These are phyloP conservation scores for Drosophila barbarae DNA, from an alignment of 2,888 invertebrate genomes.

Conservation along the genomic window DNA sequence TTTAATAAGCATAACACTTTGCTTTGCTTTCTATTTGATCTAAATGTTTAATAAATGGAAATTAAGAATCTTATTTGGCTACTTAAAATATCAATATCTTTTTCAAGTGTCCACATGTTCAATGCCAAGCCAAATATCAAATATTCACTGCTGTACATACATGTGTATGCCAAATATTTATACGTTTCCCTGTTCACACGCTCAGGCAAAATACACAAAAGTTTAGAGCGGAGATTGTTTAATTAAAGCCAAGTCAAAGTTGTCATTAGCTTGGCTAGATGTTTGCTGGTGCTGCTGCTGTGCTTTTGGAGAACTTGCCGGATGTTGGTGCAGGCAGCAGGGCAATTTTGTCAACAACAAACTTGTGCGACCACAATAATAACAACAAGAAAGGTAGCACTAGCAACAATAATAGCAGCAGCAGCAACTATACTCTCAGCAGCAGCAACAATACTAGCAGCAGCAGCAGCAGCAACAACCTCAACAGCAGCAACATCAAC, in stretches of 20 bases:
- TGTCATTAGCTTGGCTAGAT: constrained; percentile 48
- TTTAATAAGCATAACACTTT: too few relatives aligned
- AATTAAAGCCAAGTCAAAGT: constrained; percentile 59
- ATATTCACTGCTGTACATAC: constrained; percentile 6
- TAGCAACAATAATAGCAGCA: constrained; percentile 38
- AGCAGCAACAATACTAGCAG: constrained; percentile 20
- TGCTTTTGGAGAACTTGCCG: constrained; percentile 50
- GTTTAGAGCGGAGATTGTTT: constrained; percentile 30
- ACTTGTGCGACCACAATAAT: constrained; percentile 54
- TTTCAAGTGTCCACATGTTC: background rate
- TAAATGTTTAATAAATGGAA: too few relatives aligned
- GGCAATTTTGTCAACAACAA: constrained; percentile 64
- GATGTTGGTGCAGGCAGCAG: constrained; percentile 55
- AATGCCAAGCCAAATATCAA: constrained; percentile 20
- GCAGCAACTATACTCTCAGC: constrained; percentile 23
- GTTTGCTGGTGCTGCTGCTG: constrained; percentile 35
- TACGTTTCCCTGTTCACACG: constrained; percentile 45
- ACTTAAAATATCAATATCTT: background rate
- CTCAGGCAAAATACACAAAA: constrained; percentile 16
- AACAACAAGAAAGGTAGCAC: constrained; percentile 24
- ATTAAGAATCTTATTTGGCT: too few relatives aligned
- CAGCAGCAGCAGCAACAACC: constrained; percentile 19
- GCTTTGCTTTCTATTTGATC: too few relatives aligned
- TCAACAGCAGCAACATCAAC: constrained; percentile 24
- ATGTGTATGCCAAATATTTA: constrained; percentile 22